A percentile compares a stretch with the other conserved stretches of the same genome.
Evolutionary conservation across 2,888 invertebrate genomes (phyloP).

Genomic region (Aphrophora alni): DNA sequence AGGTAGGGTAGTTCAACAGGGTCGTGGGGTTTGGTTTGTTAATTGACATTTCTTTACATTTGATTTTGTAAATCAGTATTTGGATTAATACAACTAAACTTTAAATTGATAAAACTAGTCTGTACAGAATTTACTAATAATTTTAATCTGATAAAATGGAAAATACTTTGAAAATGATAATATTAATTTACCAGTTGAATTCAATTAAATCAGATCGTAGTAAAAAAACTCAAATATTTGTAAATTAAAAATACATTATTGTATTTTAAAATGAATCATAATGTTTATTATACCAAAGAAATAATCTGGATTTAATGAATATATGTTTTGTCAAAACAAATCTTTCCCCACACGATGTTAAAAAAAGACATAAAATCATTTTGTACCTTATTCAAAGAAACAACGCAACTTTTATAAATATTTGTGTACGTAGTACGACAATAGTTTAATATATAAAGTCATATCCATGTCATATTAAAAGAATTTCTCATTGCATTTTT

Average conservation of each 20-base stretch:
- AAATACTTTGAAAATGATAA: too few species aligned
- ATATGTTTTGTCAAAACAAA: neutral
- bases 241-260: too few species aligned
- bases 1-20: constrained; percentile 24
- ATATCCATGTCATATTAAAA: neutral
- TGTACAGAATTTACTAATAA: too few species aligned
- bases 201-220: too few species aligned
- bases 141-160: neutral
- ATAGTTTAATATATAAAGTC: neutral
- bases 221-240: too few species aligned
- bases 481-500: neutral
- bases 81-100: too few species aligned
- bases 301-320: neutral
- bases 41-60: neutral
- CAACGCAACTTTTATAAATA: neutral
- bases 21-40: neutral
- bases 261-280: too few species aligned
- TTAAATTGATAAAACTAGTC: too few species aligned
- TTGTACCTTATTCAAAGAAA: neutral
- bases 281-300: neutral
- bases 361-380: neutral
- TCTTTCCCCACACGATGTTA: neutral
- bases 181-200: too few species aligned
- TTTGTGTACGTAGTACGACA: neutral
- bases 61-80: neutral